Base-by-base conservation (phyloP, 2,797 vertebrate species). In the Aulostomus chinensis region DNA sequence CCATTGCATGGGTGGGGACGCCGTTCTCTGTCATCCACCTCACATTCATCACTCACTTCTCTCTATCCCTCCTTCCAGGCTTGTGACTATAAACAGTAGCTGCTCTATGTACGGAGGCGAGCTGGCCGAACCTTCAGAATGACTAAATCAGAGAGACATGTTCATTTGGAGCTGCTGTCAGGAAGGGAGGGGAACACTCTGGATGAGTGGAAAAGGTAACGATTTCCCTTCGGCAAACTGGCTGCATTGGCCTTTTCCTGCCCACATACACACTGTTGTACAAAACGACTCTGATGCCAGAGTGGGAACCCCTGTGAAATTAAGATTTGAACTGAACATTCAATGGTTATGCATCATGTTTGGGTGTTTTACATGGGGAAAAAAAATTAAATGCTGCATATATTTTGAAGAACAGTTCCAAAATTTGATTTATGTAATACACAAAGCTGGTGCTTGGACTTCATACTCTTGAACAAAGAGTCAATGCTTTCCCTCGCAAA, bases 141-240 rank as follows among this genome's bases (percentile, higher is more conserved):
- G 80, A 76, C 68, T 78, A 74, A 76, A 76, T 83, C 77, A 78
- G 67, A 55, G 43, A 43, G 67, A 82, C 36, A 56, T 80, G 81
- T 80, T 88, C 74, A 88, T 84, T 86, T 85, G 61, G 78, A 74
- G 58, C 24, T 31, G 68, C 75, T 78, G 73, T 86, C 78, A 78
- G 60, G 74, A 74, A 70, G 56, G 68, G 73, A 66, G 68, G 67
- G 58, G 54, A 60, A 28, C 7, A 15, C 39, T 47, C 32, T 52
- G 65, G 71, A 68, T 39, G 57, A 62, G 56, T 71, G 68, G 57
- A 73, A 70, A 73, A 52, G 58, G 47, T 76, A 86, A 85, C 17
- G 68, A 85, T 85, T 87, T 86, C 33, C 69, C 48, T 57, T 81
- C 76, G 72, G 46, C 25, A 52, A 70, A 62, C 49, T 56, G 71